A percentile compares a stretch with the other conserved stretches of the same genome.
Evolutionary conservation across 2,888 invertebrate genomes (phyloP).

Genomic region (Mythimna loreyi): DNA sequence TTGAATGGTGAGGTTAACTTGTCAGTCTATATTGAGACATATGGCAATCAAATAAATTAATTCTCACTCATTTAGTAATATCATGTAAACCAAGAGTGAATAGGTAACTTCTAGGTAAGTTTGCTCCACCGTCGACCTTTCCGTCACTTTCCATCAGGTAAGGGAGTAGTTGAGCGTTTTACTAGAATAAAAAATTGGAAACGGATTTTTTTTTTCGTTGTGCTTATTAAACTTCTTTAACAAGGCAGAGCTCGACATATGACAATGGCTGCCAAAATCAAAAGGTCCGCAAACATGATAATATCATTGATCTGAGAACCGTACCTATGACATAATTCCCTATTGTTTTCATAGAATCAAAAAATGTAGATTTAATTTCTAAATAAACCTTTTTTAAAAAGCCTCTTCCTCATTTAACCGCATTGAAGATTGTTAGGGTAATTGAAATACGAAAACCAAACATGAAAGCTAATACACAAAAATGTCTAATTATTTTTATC

Average conservation of each 20-base stretch:
- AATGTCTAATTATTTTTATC: constrained; percentile 39
- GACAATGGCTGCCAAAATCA: neutral
- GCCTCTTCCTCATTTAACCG: neutral
- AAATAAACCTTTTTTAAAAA: neutral
- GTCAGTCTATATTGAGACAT: neutral
- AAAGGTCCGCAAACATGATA: neutral
- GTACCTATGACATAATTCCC: too few species aligned
- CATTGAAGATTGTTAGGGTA: constrained; percentile 1
- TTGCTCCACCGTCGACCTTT: too few species aligned
- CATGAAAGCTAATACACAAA: constrained; percentile 11
- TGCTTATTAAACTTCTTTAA: too few species aligned
- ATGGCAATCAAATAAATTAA: too few species aligned
- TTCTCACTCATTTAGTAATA: too few species aligned
- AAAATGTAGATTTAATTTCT: neutral
- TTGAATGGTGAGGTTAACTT: neutral
- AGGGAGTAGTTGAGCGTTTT: too few species aligned
- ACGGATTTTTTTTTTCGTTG: too few species aligned
- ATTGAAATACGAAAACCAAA: constrained; percentile 24
- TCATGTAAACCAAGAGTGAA: too few species aligned
- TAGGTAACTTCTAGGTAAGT: too few species aligned
- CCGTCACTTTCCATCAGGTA: neutral
- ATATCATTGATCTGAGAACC: neutral
- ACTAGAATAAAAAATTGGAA: too few species aligned
- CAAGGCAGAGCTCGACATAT: neutral
- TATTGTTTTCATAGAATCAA: neutral